Evolutionary conservation across 2,888 invertebrate genomes (phyloP).

Genomic region (Erannis defoliaria): DNA sequence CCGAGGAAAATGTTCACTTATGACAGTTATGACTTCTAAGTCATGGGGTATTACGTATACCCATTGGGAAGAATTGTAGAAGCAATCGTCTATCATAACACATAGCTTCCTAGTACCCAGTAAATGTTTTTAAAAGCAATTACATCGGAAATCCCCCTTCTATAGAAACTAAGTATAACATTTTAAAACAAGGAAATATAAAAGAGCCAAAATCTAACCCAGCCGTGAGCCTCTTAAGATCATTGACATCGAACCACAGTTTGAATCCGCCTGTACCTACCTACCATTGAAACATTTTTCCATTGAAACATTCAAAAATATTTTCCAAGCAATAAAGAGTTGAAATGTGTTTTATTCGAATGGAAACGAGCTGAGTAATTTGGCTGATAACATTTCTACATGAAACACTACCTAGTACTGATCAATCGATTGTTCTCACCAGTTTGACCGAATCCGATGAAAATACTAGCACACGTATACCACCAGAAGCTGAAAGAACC

Average conservation of each 20-base stretch:
- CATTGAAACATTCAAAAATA: neutral
- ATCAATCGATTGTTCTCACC: slow-evolving; percentile 35
- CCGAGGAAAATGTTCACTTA: neutral
- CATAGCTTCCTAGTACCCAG: too few relatives aligned
- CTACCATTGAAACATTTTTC: neutral
- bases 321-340: neutral
- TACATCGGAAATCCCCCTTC: neutral
- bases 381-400: slow-evolving; percentile 21
- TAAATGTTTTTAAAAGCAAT: neutral
- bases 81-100: neutral
- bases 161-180: neutral
- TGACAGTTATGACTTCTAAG: too few relatives aligned
- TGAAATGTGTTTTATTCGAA: slow-evolving; percentile 3
- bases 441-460: slow-evolving; percentile 21
- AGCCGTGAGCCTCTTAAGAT: neutral
- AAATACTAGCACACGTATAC: slow-evolving; percentile 7
- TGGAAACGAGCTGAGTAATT: slow-evolving; percentile 26
- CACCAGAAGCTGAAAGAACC: slow-evolving; percentile 10
- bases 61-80: neutral
- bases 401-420: slow-evolving; percentile 2
- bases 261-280: neutral
- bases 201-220: neutral
- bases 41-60: too few relatives aligned
- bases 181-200: neutral
- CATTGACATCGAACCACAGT: slow-evolving; percentile 1